These are phyloP conservation scores for Genyomyrus donnyi DNA, from an alignment of 2,113 vertebrate genomes.

Conservation along the genomic window DNA sequence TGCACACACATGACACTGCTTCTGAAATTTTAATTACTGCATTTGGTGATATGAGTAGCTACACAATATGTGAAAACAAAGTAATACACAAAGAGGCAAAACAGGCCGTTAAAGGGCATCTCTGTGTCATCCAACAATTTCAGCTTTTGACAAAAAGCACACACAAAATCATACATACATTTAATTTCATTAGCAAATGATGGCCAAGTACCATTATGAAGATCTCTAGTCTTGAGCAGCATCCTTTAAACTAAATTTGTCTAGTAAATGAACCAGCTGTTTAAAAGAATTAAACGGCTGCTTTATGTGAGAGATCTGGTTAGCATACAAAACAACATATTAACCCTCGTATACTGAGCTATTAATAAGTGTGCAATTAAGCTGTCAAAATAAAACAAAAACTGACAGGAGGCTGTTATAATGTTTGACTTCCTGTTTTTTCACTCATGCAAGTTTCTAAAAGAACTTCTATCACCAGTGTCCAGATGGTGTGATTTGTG, in stretches of 20 bases:
- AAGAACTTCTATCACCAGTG: neutral
- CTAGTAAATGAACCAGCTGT: neutral
- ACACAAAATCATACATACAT: neutral
- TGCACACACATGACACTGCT: neutral
- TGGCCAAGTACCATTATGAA: neutral
- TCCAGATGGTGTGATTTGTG: neutral
- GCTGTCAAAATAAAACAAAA: neutral
- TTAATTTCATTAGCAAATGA: neutral
- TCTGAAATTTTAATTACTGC: neutral
- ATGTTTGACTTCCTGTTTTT: neutral
- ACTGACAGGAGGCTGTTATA: neutral
- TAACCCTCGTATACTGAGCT: neutral
- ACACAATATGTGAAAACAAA: neutral
- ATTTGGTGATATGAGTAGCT: neutral
- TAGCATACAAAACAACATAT: neutral
- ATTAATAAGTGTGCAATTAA: neutral
- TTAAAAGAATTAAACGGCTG: neutral
- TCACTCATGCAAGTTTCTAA: neutral
- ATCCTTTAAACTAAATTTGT: neutral
- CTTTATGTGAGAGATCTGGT: neutral
- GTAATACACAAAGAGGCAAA: neutral
- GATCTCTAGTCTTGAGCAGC: neutral
- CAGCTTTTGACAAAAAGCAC: neutral
- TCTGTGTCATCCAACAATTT: neutral
- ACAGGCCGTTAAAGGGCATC: neutral